A percentile compares a stretch with the other conserved stretches of the same genome.
phyloP scores from a whole-genome alignment of 2,113 vertebrate genomes.

The Panurus biarmicus region DNA sequence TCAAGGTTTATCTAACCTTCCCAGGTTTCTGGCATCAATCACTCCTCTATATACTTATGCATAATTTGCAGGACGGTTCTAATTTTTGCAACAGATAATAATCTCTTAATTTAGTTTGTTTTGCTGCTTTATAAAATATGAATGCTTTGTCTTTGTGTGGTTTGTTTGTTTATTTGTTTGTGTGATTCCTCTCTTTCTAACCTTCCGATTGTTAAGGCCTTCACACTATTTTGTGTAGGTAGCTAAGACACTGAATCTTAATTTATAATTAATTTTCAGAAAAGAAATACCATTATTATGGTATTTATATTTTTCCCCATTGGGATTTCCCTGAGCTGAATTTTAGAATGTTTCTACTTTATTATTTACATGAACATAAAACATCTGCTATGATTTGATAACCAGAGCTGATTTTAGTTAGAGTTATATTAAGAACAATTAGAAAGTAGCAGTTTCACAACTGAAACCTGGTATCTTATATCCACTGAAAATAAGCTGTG shows the following conservation, averaged over 20 bases:
- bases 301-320: neutral
- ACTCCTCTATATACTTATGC: neutral
- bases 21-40: neutral
- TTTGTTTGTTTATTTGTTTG: neutral
- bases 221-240: neutral
- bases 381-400: neutral
- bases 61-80: neutral
- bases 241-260: neutral
- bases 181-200: neutral
- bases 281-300: neutral
- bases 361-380: neutral
- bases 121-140: neutral
- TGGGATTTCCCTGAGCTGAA: neutral
- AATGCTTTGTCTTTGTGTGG: neutral
- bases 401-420: neutral
- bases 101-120: neutral
- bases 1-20: neutral
- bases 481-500: neutral
- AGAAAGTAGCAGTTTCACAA: neutral
- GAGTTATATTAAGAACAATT: neutral
- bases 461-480: neutral
- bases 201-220: neutral
- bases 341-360: neutral
- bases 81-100: neutral
- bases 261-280: neutral